phyloP scores from a whole-genome alignment of 2,888 invertebrate species.

The Priapulus caudatus region DNA sequence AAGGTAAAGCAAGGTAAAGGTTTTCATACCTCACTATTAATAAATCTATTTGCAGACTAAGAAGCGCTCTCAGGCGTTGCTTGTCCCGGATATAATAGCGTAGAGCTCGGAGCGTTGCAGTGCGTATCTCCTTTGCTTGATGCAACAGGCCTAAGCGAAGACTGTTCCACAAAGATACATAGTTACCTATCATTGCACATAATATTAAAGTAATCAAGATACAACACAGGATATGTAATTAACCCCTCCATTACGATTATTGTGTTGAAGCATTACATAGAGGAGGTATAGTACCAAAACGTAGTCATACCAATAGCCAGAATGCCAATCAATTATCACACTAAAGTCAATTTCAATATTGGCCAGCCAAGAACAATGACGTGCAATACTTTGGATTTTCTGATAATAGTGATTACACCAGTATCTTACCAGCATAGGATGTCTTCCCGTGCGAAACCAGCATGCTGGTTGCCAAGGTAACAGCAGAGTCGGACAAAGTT shows the following conservation, averaged over 20 bases:
- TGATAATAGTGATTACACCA: no score
- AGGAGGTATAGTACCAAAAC: no score
- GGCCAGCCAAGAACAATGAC: no score
- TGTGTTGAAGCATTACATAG: no score
- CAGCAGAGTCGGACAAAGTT: slow-evolving; percentile 66
- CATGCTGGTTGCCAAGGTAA: slow-evolving; percentile 48
- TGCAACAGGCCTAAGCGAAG: slow-evolving; percentile 70
- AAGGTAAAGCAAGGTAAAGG: no score
- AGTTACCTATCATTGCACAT: neutral
- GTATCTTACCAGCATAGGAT: slow-evolving; percentile 70
- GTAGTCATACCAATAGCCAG: no score
- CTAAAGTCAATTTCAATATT: no score
- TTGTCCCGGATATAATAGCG: slow-evolving; percentile 67
- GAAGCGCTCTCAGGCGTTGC: slow-evolving; percentile 63
- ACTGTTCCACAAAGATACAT: slow-evolving; percentile 45
- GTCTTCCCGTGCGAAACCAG: slow-evolving; percentile 65
- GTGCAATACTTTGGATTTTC: no score
- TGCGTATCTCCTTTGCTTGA: slow-evolving; percentile 75
- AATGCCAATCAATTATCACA: no score
- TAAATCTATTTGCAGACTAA: slow-evolving; percentile 67
- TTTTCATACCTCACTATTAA: slow-evolving; percentile 61
- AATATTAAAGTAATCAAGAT: neutral
- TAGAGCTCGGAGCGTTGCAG: slow-evolving; percentile 72
- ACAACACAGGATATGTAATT: no score
- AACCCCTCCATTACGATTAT: no score